Evolutionary conservation across 2,113 vertebrate genomes (phyloP).

Genomic region (Rhinoderma darwinii): DNA sequence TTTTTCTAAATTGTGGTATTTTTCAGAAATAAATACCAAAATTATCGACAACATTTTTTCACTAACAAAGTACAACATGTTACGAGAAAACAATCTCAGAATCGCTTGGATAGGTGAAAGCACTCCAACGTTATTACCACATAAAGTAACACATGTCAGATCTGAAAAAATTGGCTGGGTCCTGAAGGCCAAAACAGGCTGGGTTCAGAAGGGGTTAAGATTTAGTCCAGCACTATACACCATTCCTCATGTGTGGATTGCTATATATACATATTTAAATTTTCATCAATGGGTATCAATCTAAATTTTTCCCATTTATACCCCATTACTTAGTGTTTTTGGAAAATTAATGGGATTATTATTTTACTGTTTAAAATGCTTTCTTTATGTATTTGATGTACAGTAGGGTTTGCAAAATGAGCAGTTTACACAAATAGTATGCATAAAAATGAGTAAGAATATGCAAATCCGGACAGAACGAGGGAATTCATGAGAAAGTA

Average conservation of each 20-base stretch:
- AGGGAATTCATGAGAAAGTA: background rate
- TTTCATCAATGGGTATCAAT: background rate
- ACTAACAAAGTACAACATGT: too few relatives aligned
- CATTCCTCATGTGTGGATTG: background rate
- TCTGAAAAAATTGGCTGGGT: too few relatives aligned
- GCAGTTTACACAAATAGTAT: background rate
- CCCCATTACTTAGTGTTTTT: background rate
- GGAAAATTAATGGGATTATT: background rate
- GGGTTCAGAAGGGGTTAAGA: too few relatives aligned
- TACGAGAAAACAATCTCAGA: too few relatives aligned
- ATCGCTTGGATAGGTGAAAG: too few relatives aligned
- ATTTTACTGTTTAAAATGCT: background rate
- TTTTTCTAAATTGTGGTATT: too few relatives aligned
- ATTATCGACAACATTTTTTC: too few relatives aligned
- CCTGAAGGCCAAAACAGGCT: too few relatives aligned
- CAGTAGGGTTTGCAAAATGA: background rate
- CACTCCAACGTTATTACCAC: too few relatives aligned
- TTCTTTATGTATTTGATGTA: background rate
- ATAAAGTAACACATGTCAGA: too few relatives aligned
- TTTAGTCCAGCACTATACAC: background rate
- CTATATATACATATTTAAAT: background rate
- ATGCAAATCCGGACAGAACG: conserved; percentile 1
- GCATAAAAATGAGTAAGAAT: conserved; percentile 16
- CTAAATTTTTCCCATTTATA: background rate
- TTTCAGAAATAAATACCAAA: too few relatives aligned